Percentiles rank a stretch among this genome's conserved stretches.
Conservation (phyloP, 2,797 vertebrate genomes). For the Chelonia mydas region DNA sequence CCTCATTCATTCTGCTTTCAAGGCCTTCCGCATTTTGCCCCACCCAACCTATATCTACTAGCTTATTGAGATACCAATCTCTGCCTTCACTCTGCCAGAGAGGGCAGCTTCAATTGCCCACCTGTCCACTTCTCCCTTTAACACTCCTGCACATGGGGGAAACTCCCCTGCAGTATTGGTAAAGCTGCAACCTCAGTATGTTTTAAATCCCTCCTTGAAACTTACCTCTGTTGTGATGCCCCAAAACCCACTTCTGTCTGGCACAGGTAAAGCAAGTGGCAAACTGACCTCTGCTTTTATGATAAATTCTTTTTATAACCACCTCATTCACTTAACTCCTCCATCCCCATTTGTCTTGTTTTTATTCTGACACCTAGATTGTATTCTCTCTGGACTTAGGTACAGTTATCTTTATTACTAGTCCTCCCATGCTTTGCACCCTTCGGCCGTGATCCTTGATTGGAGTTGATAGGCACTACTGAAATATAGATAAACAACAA, state of each 20-base stretch:
- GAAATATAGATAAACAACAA: constrained; percentile 31
- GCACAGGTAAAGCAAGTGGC: neutral
- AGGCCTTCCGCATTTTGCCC: no score
- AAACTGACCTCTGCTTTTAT: neutral
- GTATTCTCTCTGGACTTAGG: neutral
- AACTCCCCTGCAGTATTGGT: neutral
- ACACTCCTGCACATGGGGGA: neutral
- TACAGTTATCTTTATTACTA: neutral
- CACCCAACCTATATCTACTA: no score
- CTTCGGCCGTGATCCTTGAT: constrained; percentile 15
- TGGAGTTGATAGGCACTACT: neutral
- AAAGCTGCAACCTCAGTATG: neutral
- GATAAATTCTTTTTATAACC: neutral
- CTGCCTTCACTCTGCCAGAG: neutral
- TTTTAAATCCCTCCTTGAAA: neutral
- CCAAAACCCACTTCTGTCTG: neutral
- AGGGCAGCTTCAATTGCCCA: no score
- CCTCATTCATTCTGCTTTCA: no score
- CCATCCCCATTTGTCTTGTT: neutral
- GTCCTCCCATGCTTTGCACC: accelerated
- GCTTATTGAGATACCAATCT: neutral
- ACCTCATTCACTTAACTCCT: neutral
- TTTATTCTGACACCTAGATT: neutral
- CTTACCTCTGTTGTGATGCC: neutral
- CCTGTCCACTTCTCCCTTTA: neutral